A percentile compares a stretch with the other conserved stretches of the same genome.
Conservation (phyloP, 2,888 invertebrate species). For the Leucoma salicis region DNA sequence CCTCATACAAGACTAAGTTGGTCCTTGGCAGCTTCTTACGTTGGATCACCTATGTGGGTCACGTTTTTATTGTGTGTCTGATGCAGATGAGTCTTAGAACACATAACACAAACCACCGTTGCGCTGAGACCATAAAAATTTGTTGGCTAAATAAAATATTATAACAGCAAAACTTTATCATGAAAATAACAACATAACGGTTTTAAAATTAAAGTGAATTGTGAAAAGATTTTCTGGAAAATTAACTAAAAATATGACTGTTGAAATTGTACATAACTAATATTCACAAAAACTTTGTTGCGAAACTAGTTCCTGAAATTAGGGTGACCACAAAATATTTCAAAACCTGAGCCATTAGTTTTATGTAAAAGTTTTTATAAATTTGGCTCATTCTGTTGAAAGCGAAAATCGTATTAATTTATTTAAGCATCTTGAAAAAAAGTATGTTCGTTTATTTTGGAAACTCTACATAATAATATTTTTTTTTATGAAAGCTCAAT, state of each 20-base stretch:
- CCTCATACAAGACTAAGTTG: no score
- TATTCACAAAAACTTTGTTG: slow-evolving; percentile 24
- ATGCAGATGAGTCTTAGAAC: no score
- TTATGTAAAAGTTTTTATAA: not conserved
- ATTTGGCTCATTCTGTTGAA: not conserved
- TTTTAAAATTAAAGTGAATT: slow-evolving; percentile 14
- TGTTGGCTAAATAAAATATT: no score
- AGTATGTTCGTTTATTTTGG: no score
- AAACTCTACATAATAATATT: no score
- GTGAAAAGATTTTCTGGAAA: slow-evolving; percentile 14
- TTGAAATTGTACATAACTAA: slow-evolving; percentile 25
- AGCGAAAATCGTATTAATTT: not conserved
- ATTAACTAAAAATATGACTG: slow-evolving; percentile 18
- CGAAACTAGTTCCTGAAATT: slow-evolving; percentile 6
- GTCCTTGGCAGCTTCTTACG: no score
- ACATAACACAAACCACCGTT: no score
- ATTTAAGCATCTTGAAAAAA: not conserved
- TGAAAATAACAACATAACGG: not conserved
- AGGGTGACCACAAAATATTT: slow-evolving; percentile 1
- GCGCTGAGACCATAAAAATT: no score
- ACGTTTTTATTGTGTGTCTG: no score
- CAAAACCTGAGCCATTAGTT: not conserved
- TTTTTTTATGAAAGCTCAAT: no score
- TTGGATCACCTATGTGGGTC: no score
- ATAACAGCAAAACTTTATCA: no score